Conservation (phyloP, 2,888 invertebrate species). For the Macroteleia sp. region DNA sequence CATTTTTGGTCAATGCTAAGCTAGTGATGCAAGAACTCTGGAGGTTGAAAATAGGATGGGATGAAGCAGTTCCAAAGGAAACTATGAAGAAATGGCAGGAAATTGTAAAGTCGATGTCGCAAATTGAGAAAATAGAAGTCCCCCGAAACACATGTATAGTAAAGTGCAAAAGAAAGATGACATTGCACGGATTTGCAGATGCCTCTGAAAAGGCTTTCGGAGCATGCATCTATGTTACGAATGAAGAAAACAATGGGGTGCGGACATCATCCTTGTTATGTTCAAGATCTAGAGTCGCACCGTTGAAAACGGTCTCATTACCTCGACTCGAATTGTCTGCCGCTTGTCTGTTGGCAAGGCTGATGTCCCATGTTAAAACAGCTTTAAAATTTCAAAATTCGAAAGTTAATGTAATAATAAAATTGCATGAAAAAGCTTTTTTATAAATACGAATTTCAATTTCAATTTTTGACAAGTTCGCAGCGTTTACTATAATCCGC, state of each 20-base stretch:
- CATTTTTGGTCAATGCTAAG: slow-evolving; percentile 48
- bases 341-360: slow-evolving; percentile 16
- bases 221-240: slow-evolving; percentile 64
- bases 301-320: slow-evolving; percentile 13
- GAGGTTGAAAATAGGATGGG: slow-evolving; percentile 29
- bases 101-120: slow-evolving; percentile 3
- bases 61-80: slow-evolving; percentile 10
- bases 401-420: too few relatives aligned
- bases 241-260: neutral
- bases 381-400: too few relatives aligned
- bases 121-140: neutral
- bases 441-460: too few relatives aligned
- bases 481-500: too few relatives aligned
- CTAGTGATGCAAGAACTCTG: slow-evolving; percentile 47
- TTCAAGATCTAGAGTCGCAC: slow-evolving; percentile 57
- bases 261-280: slow-evolving; percentile 25
- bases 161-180: neutral
- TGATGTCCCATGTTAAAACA: slow-evolving; percentile 1
- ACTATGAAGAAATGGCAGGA: neutral
- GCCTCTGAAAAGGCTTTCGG: slow-evolving; percentile 67
- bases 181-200: slow-evolving; percentile 63
- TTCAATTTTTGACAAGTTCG: too few relatives aligned
- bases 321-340: slow-evolving; percentile 34
- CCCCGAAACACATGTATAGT: slow-evolving; percentile 6
- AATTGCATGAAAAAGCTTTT: too few relatives aligned